Base-by-base conservation (phyloP, 2,113 vertebrate species). In the Ophthalmotilapia sp. region DNA sequence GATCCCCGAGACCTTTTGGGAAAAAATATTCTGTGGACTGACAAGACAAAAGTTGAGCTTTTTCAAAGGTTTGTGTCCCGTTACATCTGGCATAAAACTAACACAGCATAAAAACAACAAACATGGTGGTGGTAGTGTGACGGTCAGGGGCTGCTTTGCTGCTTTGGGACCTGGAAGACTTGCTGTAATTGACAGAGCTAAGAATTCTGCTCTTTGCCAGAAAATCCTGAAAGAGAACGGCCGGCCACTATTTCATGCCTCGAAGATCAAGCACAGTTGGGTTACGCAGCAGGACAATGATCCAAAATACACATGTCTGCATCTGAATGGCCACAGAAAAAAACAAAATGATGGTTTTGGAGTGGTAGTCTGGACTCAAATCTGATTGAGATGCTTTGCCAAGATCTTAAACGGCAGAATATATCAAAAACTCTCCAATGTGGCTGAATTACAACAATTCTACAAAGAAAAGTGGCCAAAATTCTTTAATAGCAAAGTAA, bases 21-120 rank as follows among this genome's bases (percentile, higher is more conserved):
- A 14, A 68, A 68, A 38, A 68, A 23, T 14, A 68, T 68, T 21
- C 19, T 68, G 36, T 14, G 36, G n/a, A 68, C 36, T 40, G 11
- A 68, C n/a, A 13, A 68, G 62, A 68, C 33, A 68, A 68, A 68
- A 21, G 62, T 40, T 13, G 62, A 68, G 36, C 36, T 68, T 40
- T 68, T 3, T 68, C 19, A 21, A 68, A 68, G 36, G 62, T 40
- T 68, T 68, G 19, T 40, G 36, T 68, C 62, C 36, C 3, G 36
- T 40, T 68, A 40, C 7, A 68, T 68, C 36, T 23, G 7, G n/a
- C 19, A 68, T 68, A 68, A 68, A 40, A 9, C 11, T 40, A 68
- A 68, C 36, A 40, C 5, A 6, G 62, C 4, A 68, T 68, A 38
- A 21, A 65, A 65, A 21, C 19, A 65, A 2, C 60, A 21, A 38